A percentile compares a stretch with the other conserved stretches of the same genome.
Conservation (phyloP, 1,140 invertebrate species). For the Heliconius nattereri region DNA sequence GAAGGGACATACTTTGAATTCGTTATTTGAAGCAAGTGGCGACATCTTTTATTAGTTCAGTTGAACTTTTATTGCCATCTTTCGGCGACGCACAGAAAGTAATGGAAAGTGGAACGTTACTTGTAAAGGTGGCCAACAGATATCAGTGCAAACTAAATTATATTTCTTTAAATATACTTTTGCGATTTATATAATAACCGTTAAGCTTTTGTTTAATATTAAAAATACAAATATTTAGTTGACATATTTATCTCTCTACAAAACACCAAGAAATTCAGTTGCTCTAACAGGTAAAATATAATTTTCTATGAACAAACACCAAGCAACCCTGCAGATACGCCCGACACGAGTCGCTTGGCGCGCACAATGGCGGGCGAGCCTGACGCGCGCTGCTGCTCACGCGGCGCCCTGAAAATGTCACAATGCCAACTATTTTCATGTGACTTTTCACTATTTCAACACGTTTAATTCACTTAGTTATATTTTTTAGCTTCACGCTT, state of each 20-base stretch:
- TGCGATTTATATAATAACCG: neutral
- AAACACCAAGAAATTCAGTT: too few species aligned
- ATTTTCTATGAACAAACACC: neutral
- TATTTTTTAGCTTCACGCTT: neutral
- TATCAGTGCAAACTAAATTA: neutral
- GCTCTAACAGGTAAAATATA: neutral
- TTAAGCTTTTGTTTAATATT: too few species aligned
- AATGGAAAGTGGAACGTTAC: constrained; percentile 10
- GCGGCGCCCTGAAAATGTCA: constrained; percentile 59
- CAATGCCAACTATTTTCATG: constrained; percentile 39
- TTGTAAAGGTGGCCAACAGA: constrained; percentile 18
- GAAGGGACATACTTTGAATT: constrained; percentile 1
- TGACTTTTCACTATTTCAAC: constrained; percentile 19
- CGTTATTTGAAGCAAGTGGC: constrained; percentile 5
- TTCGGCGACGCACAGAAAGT: constrained; percentile 6
- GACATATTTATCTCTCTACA: neutral
- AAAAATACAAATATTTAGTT: too few species aligned
- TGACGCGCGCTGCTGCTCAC: constrained; percentile 59
- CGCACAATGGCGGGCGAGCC: constrained; percentile 70
- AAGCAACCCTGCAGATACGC: constrained; percentile 30
- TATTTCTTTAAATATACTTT: neutral
- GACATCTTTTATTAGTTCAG: constrained; percentile 21
- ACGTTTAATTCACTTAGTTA: neutral
- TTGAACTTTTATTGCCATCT: constrained; percentile 37
- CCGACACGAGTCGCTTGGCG: constrained; percentile 66